Base-by-base conservation (phyloP, 2,797 vertebrate species). In the Premnoplex brunnescens region DNA sequence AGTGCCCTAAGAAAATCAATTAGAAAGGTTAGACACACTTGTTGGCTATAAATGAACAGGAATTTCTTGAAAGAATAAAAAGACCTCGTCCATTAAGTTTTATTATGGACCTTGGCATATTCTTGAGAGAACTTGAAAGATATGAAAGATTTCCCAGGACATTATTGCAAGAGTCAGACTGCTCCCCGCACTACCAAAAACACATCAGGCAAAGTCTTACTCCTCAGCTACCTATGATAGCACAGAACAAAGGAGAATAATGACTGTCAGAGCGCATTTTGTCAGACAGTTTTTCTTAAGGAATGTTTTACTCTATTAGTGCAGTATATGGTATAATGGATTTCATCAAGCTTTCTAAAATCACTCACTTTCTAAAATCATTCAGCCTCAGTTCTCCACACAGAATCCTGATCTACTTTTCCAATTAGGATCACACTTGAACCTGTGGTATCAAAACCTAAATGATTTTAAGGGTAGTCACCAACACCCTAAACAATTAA, bases 1-100 rank as follows among this genome's bases (percentile, higher is more conserved):
- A 23, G 76, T 81, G 3, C 98, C 99, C 99, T 99, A 55, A 43
- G 58, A 48, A 88, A 86, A 64, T 10, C 32, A 73, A 52, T 58
- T n/a, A 14, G 26, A 60, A 93, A 60, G 23, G 52, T 92, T n/a
- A 86, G 10, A 69, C 20, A 72, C 22, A 26, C 12, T 51, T 36
- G 9, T 14, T 52, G 13, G 36, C 66, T 54, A 15, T 9, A 58
- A 75, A 28, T 10, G 1, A 78, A 48, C 4, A 12, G 21, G 10
- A 74, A 26, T 34, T 86, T 51, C 34, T 62, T 41, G 7, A 64
- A 60, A 14, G 28, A 83, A 55, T n/a, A 72, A 72, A 36, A 43
- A 12, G 8, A 58, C 3, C 36, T 72, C 36, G 56, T 52, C 27
- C 46, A 39, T 39, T 56, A 64, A 48, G n/a, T 36, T 76, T 36